Conservation (phyloP, 35 echinoderm and acorn worm species). For the Ptychodera flava region DNA sequence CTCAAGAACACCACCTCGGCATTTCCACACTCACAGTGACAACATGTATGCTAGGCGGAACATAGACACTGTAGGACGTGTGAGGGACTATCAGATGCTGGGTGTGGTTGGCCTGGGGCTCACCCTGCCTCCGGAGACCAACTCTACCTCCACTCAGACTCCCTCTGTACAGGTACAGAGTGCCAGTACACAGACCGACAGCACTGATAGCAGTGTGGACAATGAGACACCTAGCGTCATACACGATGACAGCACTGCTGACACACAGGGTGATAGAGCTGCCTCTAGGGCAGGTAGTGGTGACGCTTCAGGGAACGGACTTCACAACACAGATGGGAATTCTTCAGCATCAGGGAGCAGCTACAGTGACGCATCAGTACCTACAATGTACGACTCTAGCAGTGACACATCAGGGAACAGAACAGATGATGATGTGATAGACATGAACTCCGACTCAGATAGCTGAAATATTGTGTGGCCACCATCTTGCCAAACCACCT, state of each 20-base stretch:
- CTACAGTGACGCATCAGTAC: not conserved
- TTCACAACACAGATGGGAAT: not conserved
- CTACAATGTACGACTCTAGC: not conserved
- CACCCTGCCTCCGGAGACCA: not conserved
- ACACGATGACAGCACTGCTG: not conserved
- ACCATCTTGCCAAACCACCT: not conserved
- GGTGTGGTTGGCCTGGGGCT: not conserved
- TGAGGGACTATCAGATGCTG: not conserved
- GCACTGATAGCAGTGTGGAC: not conserved
- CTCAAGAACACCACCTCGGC: not conserved
- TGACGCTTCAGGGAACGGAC: not conserved
- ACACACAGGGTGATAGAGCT: not conserved
- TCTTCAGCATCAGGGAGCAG: not conserved
- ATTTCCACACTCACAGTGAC: not conserved
- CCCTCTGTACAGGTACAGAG: not conserved
- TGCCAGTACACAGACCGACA: not conserved
- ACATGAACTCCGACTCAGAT: not conserved
- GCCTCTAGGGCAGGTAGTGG: not conserved
- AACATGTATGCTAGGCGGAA: not conserved
- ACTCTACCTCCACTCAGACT: not conserved
- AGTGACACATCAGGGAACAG: not conserved
- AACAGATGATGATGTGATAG: not conserved
- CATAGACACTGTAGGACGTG: not conserved
- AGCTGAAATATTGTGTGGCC: not conserved
- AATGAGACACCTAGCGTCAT: not conserved